Base-by-base conservation (phyloP, 2,113 vertebrate genomes). In the Osmerus eperlanus region DNA sequence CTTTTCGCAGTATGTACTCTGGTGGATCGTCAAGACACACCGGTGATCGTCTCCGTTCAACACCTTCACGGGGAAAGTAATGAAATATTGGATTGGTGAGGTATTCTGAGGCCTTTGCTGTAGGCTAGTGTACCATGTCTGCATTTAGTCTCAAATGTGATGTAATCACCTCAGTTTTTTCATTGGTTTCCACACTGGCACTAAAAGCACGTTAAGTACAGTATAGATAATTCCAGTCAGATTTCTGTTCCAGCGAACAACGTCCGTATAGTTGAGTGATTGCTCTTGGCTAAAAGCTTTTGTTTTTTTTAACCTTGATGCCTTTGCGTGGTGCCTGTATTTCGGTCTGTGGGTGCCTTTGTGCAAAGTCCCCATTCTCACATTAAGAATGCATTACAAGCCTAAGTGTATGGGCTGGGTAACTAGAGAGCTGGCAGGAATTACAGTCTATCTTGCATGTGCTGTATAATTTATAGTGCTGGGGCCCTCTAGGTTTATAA, bases 1-100 rank as follows among this genome's bases (percentile, higher is more conserved):
- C 81, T 85, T 89, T 86, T 82, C 14, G 82, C 80, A 77, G 75
- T 82, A 86, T 81, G 74, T 84, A 85, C 85, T 80, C 85, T 81
- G 76, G 78, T 78, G 68, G 73, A 86, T 86, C 76, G 55, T 86
- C 80, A 80, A 83, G 84, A 86, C 81, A 80, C 79, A 74, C 80
- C 15, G 73, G 76, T 75, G 76, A 79, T 82, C 69, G 65, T 79
- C 84, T 87, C 81, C 55, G 53, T 68, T 89, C 85, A 88, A 88
- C 84, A 83, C 80, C 74, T 84, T 89, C 88, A 82, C 83, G 84
- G 79, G 77, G 32, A 81, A 80, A 73, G 80, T 90, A 90, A 90
- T 90, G 85, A 90, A 81, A 89, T 89, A 89, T 89, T 81, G 88
- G 86, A 84, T 85, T 84, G 83, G 83, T 82, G 78, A 70, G 21